Evolutionary conservation across 2,113 vertebrate species (phyloP), one percentile per base, ranked within the genome.

Genomic region (Mormyrus lacerda): DNA sequence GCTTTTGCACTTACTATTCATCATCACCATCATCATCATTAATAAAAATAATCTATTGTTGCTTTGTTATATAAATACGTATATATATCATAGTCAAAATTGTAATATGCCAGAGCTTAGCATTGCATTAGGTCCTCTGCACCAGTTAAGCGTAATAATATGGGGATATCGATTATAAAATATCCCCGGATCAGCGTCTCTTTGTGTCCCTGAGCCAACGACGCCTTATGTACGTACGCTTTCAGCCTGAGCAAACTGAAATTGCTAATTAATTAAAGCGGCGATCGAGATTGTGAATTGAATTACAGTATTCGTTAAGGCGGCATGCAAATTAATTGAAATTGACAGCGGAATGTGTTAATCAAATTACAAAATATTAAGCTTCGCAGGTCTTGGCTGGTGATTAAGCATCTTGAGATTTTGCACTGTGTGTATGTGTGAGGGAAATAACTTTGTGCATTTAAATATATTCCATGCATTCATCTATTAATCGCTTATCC

Each of bases 251-350:
- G 73, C 35, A 19, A 76, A 79, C 31, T 13, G 35, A 79, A 79
- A 79, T 79, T 79, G 73, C 73, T 42, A 79, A 84, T 84, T 45
- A 44, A 84, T 84, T 84, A 84, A 84, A 84, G 44, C 39, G 24
- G 44, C 39, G 82, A 44, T 84, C 39, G 42, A 84, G 44, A 84
- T 45, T 21, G 42, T 24, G 42, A 84, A 45, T 84, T 45, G 39
- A 47, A 47, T 47, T 84, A 42, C 39, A 84, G 35, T 84, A 42
- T 84, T 79, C 73, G 35, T 79, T 79, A 79, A 79, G 35, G 24
- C 42, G 45, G 39, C 82, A 84, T 84, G 82, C 73, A 79, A 84
- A 84, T 84, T 84, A 84, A 84, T 47, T 84, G 82, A 84, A 84
- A 84, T 84, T 84, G 82, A 84, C 82, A 84, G 44, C 44, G 82